Conservation (phyloP, 2,113 vertebrate species). For the Platysternon megacephalum region DNA sequence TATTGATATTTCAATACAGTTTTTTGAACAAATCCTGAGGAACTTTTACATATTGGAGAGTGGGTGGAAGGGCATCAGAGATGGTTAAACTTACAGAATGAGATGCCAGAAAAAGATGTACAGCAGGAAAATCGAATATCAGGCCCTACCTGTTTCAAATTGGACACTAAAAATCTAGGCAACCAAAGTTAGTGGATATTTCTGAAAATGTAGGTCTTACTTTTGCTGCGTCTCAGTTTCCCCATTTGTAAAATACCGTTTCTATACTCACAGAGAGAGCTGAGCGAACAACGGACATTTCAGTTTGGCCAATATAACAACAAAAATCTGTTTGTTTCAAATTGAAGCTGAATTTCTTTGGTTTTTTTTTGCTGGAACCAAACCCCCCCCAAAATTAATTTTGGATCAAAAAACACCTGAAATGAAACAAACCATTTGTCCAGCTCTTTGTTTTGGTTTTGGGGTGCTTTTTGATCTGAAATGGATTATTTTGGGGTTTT, state of each 20-base stretch:
- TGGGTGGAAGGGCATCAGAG: background rate
- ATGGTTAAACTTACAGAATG: background rate
- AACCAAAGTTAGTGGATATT: background rate
- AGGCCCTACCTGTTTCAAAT: background rate
- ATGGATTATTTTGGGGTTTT: background rate
- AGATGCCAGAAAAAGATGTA: background rate
- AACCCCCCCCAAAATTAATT: background rate
- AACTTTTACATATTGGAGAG: background rate
- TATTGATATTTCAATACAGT: background rate
- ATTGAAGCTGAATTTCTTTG: background rate
- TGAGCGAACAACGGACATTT: background rate
- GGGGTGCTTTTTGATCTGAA: background rate
- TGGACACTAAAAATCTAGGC: background rate
- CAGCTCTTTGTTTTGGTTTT: too few relatives aligned
- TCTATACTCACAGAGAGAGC: background rate
- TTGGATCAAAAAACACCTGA: too few relatives aligned
- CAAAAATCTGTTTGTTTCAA: background rate
- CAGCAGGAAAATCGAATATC: background rate
- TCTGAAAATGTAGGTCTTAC: background rate
- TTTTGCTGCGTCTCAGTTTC: background rate
- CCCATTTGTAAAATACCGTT: background rate
- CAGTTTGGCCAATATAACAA: background rate
- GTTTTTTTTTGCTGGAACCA: background rate
- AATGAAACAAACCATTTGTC: too few relatives aligned
- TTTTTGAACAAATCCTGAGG: background rate